Base-by-base conservation (phyloP, 2,113 vertebrate genomes). In the Urocynchramus pylzowi region DNA sequence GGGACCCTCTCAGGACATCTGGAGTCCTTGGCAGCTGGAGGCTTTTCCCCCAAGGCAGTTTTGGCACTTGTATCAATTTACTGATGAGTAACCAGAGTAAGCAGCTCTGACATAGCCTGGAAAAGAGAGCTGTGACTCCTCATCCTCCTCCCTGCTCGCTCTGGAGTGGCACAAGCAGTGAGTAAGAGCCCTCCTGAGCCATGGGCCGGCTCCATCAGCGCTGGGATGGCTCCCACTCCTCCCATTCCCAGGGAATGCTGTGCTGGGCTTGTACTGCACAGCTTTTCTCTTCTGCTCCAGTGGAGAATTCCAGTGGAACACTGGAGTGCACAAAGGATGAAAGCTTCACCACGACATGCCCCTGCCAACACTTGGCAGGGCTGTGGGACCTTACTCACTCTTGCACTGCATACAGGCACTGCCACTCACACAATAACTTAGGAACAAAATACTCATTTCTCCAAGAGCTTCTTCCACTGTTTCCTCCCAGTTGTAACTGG, bases 401-500 rank as follows among this genome's bases (percentile, higher is more conserved):
- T 50, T 19, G 68, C 89, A 28, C 76, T 47, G 59, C 86, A 77
- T 81, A 86, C 41, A 59, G 85, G 63, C 90, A 9, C 80, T 37
- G 23, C n/a, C 9, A 3, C 69, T 71, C 89, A 90, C 89, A 90
- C 69, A 95, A 35, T 69, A 31, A 71, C 56, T n/a, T 5, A 49
- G 80, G 22, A 49, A 49, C 44, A 91, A 93, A 95, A 87, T 31
- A 42, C 69, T 77, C 52, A 31, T 41, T 93, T 96, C 47, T 33
- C 60, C 89, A 84, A 67, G 11, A 75, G 80, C 69, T 78, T 78
- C 86, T 87, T 20, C 76, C 90, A 89, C 64, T 27, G 31, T 52
- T 84, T 93, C 86, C 69, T 94, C 86, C 92, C 76, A 78, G 86
- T 94, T 93, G 81, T 52, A 93, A 96, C 83, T 93, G 86, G 86